Conservation (phyloP, 2,888 invertebrate species). For the Eristalis arbustorum region DNA sequence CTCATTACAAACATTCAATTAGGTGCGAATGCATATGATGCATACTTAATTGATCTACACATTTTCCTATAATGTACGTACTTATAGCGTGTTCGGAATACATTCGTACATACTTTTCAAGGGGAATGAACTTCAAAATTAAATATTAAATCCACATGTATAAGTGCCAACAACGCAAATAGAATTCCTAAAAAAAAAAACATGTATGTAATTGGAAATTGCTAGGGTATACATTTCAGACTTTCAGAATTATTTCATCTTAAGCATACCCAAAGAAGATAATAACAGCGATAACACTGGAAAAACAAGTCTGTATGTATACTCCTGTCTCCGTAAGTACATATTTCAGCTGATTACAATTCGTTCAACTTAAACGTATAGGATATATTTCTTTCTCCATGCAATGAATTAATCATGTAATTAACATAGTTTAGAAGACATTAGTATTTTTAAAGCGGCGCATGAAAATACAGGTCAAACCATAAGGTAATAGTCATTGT, state of each 20-base stretch:
- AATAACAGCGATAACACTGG: not conserved
- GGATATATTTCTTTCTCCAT: not conserved
- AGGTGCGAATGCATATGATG: not conserved
- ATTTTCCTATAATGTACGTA: not conserved
- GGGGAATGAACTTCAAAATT: not conserved
- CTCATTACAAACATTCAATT: not conserved
- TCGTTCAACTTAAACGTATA: not conserved
- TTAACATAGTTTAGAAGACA: not conserved
- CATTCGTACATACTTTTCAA: too few relatives aligned
- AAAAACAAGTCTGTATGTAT: not conserved
- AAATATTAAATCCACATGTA: not conserved
- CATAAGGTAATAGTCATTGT: not conserved
- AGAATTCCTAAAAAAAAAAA: not conserved
- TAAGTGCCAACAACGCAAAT: not conserved
- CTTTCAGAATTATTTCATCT: not conserved
- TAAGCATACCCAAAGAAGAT: not conserved
- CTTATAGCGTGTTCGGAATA: not conserved
- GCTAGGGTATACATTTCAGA: too few relatives aligned
- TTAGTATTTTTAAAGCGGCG: not conserved
- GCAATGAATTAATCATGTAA: not conserved
- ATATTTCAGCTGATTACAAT: not conserved
- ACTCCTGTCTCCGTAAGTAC: not conserved
- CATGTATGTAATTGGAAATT: not conserved
- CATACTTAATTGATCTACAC: not conserved
- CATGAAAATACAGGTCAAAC: not conserved